A percentile compares a stretch with the other conserved stretches of the same genome.
phyloP scores from a whole-genome alignment of 2,797 vertebrate species.

The Rhincodon typus region DNA sequence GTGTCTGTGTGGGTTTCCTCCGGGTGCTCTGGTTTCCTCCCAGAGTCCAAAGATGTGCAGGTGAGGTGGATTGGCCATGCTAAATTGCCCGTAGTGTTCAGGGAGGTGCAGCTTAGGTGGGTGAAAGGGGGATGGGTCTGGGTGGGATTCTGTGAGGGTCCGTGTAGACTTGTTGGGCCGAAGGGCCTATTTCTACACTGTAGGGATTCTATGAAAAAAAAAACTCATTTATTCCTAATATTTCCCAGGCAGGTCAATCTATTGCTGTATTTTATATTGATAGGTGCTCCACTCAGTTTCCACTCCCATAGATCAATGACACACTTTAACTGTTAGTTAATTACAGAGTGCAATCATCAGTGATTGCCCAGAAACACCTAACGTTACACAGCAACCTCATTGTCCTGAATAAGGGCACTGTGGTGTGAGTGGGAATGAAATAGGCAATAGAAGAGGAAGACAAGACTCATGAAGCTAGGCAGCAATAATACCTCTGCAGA shows the following conservation, averaged over 20 bases:
- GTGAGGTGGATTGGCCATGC: no score
- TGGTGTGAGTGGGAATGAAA: neutral
- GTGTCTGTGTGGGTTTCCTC: no score
- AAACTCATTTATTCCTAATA: neutral
- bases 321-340: no score
- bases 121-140: no score
- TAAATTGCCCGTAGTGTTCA: no score
- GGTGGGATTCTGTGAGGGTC: no score
- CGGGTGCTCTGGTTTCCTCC: no score
- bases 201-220: no score
- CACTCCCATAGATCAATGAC: neutral
- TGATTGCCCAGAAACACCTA: neutral
- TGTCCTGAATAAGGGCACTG: neutral
- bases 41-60: no score
- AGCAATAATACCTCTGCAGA: neutral
- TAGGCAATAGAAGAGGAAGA: neutral
- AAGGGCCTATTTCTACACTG: no score
- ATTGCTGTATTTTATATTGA: neutral
- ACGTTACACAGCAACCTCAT: neutral
- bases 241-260: neutral
- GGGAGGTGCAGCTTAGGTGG: no score
- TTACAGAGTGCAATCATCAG: neutral
- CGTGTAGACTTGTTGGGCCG: no score
- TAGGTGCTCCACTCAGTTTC: neutral
- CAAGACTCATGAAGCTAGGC: neutral